Evolutionary conservation across 2,888 invertebrate genomes (phyloP), one percentile per base, ranked within the genome.

Genomic region (Heliconius hortense): DNA sequence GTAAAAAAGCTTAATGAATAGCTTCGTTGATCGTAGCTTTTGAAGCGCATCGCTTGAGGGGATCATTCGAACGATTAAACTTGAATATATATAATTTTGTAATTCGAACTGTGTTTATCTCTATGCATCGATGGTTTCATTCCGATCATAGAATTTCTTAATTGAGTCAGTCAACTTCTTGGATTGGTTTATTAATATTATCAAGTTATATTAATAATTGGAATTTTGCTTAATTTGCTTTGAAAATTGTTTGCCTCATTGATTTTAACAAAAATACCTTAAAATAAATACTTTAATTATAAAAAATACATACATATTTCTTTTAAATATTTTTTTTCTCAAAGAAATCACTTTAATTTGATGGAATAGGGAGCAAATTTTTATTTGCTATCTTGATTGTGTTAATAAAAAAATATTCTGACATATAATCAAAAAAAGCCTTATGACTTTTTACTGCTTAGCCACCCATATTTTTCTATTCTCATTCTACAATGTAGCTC

Each of bases 1-100:
- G 72, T 73, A 79, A 81, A 87, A 88, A 86, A 86, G 80, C 73
- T 72, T 84, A 88, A 88, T 87, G 85, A 88, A 87, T 88, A 85
- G 86, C 84, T 84, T 82, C 82, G 83, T 83, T 85, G 84, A 80
- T 80, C 78, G 77, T 68, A 72, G 78, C 76, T 78, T 79, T 80
- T 80, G 80, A 81, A 81, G 82, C 82, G 79, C 85, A 84, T 86
- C 86, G 83, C 84, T 82, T 72, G 80, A 77, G 84, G 86, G 82
- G 78, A 81, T 79, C 75, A 79, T 80, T 79, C 77, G 74, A 72
- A 74, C 79, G 80, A 82, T 82, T 82, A 81, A 77, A 80, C 78
- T 75, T 77, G 78, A 82, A 81, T 80, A 78, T 80, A 80, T 82
- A 79, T 81, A 80, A 81, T 81, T 80, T 81, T 80, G 76, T 74